Evolutionary conservation across 2,888 invertebrate genomes (phyloP).

Genomic region (Clitarchus hookeri): DNA sequence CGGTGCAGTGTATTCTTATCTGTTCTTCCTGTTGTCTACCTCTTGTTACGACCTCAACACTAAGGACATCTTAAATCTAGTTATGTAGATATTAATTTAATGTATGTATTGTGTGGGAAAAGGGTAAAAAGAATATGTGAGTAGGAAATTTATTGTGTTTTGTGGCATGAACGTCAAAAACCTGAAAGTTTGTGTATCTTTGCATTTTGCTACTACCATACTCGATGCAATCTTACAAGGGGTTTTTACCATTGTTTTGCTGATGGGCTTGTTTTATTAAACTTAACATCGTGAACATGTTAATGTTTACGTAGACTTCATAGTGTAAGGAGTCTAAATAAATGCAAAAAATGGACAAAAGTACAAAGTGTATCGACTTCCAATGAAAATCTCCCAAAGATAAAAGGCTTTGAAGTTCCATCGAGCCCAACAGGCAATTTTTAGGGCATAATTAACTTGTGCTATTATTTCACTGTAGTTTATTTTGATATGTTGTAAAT

Average conservation of each 20-base stretch:
- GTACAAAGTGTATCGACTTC: background rate
- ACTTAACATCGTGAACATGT: background rate
- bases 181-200: background rate
- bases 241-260: background rate
- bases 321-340: background rate
- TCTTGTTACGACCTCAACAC: conserved; percentile 16
- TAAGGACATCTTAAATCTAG: conserved; percentile 11
- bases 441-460: background rate
- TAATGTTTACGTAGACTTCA: background rate
- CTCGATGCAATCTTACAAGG: background rate
- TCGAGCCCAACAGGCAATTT: background rate
- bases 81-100: background rate
- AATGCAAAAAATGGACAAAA: background rate
- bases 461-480: background rate
- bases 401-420: background rate
- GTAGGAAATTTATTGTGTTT: background rate
- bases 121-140: background rate
- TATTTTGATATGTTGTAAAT: no score
- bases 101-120: background rate
- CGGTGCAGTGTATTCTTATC: background rate
- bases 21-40: conserved; percentile 15
- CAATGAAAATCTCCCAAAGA: background rate
- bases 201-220: background rate
- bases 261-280: background rate
- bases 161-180: background rate